Evolutionary conservation across 2,113 vertebrate species (phyloP).

Genomic region (Bucco capensis): DNA sequence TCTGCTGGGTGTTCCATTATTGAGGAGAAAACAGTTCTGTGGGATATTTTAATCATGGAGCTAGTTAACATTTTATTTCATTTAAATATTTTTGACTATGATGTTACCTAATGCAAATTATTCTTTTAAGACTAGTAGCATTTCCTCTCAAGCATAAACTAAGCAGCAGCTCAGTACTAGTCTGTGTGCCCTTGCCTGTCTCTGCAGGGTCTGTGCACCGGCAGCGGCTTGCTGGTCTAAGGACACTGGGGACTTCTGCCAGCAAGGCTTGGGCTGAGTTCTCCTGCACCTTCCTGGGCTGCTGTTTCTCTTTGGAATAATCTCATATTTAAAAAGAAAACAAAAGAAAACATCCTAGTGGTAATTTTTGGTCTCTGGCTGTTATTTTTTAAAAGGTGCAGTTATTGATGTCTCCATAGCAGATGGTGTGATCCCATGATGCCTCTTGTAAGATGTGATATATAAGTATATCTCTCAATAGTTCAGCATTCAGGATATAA

Average conservation of each 20-base stretch:
- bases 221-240: background rate
- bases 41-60: background rate
- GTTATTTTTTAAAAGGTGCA: constrained; percentile 53
- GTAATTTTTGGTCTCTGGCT: constrained; percentile 10
- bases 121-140: background rate
- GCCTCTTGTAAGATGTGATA: constrained; percentile 64
- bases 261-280: background rate
- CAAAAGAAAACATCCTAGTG: background rate
- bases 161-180: background rate
- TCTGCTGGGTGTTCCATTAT: background rate
- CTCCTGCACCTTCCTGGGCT: background rate
- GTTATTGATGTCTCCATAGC: constrained; percentile 42
- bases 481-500: constrained; percentile 59
- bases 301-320: background rate
- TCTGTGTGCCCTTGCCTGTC: background rate
- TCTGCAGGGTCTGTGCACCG: background rate
- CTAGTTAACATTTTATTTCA: background rate
- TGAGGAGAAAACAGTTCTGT: background rate
- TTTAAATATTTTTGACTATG: background rate
- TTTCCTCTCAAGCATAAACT: background rate
- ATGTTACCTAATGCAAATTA: background rate
- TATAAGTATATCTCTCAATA: constrained; percentile 63
- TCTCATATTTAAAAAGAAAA: background rate
- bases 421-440: constrained; percentile 67
- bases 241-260: accelerated